Evolutionary conservation across 2,888 invertebrate genomes (phyloP).

Genomic region (Ferrisia virgata): DNA sequence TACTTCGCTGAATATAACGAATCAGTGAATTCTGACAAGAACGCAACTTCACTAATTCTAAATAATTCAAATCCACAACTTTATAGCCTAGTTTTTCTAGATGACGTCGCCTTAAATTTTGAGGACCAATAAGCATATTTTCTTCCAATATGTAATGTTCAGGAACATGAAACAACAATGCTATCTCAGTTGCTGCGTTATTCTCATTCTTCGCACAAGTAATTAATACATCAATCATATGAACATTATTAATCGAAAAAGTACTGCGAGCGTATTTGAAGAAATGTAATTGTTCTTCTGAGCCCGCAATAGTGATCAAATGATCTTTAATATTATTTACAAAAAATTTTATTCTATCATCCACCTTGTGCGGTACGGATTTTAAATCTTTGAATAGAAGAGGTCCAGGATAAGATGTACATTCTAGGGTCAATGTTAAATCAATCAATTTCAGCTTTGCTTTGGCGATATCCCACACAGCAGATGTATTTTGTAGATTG

Average conservation of each 20-base stretch:
- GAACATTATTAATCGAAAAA: conserved; percentile 49
- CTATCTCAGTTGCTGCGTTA: conserved; percentile 54
- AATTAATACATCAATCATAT: neutral
- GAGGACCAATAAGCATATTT: conserved; percentile 62
- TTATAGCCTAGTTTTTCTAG: conserved; percentile 63
- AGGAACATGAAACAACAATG: conserved; percentile 63
- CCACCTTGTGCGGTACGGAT: conserved; percentile 58
- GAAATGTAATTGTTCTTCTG: conserved; percentile 56
- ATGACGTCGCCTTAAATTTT: conserved; percentile 63
- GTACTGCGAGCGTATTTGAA: neutral
- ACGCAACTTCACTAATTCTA: neutral
- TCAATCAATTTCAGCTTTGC: conserved; percentile 63
- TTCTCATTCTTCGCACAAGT: neutral
- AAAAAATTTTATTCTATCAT: conserved; percentile 58
- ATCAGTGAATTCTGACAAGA: neutral
- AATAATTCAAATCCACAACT: conserved; percentile 61
- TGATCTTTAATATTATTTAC: conserved; percentile 56
- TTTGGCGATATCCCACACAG: conserved; percentile 51
- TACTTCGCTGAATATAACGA: neutral
- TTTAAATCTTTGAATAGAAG: conserved; percentile 59
- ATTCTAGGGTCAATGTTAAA: conserved; percentile 64
- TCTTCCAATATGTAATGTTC: conserved; percentile 61
- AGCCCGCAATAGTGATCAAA: conserved; percentile 56
- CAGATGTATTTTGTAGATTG: conserved; percentile 56
- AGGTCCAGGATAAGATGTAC: conserved; percentile 60